Conservation (phyloP, 2,888 invertebrate species). For the Agrilus mali region DNA sequence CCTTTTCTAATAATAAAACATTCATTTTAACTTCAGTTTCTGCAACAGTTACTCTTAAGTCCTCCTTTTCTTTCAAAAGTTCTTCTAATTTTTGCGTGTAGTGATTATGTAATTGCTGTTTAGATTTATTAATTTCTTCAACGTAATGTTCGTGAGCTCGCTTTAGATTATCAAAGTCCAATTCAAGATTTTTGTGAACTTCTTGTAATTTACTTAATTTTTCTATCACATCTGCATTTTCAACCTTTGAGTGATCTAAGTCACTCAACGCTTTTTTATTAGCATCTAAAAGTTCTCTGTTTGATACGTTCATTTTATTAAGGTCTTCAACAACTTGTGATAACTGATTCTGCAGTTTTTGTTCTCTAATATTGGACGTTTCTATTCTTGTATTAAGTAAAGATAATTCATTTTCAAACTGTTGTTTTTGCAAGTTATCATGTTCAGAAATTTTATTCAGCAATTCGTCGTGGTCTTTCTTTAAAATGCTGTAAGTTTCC, state of each 20-base stretch:
- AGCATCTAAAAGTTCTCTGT: conserved; percentile 1
- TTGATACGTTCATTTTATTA: too few species aligned
- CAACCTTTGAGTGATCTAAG: conserved; percentile 4
- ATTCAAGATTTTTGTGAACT: conserved; percentile 2
- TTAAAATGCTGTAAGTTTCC: conserved; percentile 2
- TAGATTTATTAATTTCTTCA: conserved; percentile 2
- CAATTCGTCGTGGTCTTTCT: conserved; percentile 8
- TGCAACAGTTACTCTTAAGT: too few species aligned
- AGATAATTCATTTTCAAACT: conserved; percentile 4
- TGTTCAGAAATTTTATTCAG: conserved; percentile 10
- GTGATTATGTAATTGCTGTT: conserved; percentile 1
- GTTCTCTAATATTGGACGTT: too few species aligned
- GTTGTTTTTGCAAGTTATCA: conserved; percentile 9
- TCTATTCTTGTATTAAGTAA: too few species aligned
- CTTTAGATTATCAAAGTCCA: conserved; percentile 5
- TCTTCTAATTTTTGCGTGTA: neutral
- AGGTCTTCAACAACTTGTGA: too few species aligned
- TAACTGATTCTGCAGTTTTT: too few species aligned
- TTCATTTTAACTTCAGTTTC: too few species aligned
- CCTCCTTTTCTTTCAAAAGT: too few species aligned
- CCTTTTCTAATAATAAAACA: too few species aligned
- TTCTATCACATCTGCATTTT: conserved; percentile 5
- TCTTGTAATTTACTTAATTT: conserved; percentile 4
- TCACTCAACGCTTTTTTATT: conserved; percentile 6
- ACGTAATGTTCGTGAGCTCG: conserved; percentile 5